phyloP scores from a whole-genome alignment of 2,113 vertebrate genomes.

The Sylvietta virens region DNA sequence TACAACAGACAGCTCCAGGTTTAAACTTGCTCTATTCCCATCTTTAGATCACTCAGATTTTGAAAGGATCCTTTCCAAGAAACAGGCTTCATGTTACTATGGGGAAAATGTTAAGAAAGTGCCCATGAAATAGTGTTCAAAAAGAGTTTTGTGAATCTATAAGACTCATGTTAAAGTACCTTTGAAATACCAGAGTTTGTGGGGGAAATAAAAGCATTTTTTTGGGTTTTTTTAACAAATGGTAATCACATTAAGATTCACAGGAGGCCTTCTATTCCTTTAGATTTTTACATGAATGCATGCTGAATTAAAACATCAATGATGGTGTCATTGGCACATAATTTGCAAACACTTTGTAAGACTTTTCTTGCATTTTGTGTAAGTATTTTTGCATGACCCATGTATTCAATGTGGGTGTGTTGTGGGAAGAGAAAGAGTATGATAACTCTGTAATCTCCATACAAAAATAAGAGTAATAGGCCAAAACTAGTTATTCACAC shows the following conservation, averaged over 20 bases:
- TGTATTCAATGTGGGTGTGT: neutral
- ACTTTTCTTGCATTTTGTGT: neutral
- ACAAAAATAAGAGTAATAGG: neutral
- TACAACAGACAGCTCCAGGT: neutral
- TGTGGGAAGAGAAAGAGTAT: neutral
- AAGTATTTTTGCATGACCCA: neutral
- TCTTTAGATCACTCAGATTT: neutral
- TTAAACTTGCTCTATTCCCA: neutral
- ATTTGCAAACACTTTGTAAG: neutral
- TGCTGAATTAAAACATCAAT: neutral
- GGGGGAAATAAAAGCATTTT: neutral
- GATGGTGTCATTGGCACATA: neutral
- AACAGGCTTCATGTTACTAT: neutral
- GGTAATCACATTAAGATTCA: neutral
- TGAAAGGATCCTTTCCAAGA: neutral
- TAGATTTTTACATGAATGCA: neutral
- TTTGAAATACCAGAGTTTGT: neutral
- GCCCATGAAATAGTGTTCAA: neutral
- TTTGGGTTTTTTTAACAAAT: neutral
- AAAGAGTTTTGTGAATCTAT: neutral
- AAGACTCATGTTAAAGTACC: neutral
- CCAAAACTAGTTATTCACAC: conserved; percentile 10
- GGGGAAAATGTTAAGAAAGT: neutral
- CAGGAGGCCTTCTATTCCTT: neutral
- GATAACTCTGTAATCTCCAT: neutral